Evolutionary conservation across 2,888 invertebrate genomes (phyloP).

Genomic region (Scaeva pyrastri): DNA sequence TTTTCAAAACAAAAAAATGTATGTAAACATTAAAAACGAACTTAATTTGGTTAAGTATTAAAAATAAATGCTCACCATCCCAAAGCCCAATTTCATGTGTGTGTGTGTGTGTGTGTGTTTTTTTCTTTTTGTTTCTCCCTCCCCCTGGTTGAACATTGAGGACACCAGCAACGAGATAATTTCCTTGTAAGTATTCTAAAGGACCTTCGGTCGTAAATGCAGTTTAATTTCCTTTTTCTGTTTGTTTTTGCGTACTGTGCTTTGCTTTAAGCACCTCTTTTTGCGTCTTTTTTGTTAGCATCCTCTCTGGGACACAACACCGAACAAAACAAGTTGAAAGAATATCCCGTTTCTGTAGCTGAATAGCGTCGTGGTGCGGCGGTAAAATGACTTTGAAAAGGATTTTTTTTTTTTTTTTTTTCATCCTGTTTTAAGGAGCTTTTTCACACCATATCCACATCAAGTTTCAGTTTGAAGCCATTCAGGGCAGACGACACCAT

Average conservation of each 20-base stretch:
- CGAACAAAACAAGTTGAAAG: neutral
- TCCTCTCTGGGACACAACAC: constrained; percentile 6
- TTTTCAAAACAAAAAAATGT: too few relatives aligned
- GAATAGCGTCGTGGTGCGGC: constrained; percentile 4
- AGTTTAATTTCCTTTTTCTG: constrained; percentile 65
- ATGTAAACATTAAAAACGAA: too few relatives aligned
- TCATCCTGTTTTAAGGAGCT: constrained; percentile 45
- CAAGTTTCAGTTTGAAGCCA: constrained; percentile 45
- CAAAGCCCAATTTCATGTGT: neutral
- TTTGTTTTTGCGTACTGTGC: constrained; percentile 38
- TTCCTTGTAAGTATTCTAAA: constrained; percentile 72
- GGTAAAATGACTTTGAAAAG: constrained; percentile 58
- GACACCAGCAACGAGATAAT: constrained; percentile 69
- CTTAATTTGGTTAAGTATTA: neutral
- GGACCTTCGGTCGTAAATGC: constrained; percentile 72
- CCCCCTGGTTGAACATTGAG: constrained; percentile 52
- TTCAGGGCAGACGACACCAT: constrained; percentile 53
- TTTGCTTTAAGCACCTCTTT: constrained; percentile 55
- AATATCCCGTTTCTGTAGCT: constrained; percentile 14
- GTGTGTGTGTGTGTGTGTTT: neutral
- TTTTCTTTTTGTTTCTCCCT: too few relatives aligned
- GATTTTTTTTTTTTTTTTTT: constrained; percentile 18
- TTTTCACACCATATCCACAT: constrained; percentile 52
- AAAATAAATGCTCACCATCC: too few relatives aligned
- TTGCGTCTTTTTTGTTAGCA: constrained; percentile 27